These are phyloP conservation scores for Ommatoiulus sabulosus DNA, from an alignment of 2,888 invertebrate species.

Conservation along the genomic window DNA sequence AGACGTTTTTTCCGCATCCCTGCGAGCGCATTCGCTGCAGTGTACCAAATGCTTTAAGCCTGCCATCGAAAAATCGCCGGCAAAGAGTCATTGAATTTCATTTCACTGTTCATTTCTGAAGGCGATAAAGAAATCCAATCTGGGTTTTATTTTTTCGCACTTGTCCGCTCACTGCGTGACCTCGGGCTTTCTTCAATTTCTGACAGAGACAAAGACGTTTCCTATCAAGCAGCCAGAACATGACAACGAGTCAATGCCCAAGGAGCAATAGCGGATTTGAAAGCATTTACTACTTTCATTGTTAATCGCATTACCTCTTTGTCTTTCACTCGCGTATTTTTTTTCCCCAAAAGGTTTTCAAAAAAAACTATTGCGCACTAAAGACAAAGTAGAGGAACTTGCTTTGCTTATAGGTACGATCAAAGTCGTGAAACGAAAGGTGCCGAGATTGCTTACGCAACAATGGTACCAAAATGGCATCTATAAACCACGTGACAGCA, in stretches of 20 bases:
- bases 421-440: too few relatives aligned
- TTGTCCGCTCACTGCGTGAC: slow-evolving; percentile 22
- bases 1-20: not conserved
- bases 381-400: not conserved
- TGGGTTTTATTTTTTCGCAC: slow-evolving; percentile 42
- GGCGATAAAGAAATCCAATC: slow-evolving; percentile 48
- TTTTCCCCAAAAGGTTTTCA: not conserved
- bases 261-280: not conserved
- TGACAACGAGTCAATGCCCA: slow-evolving; percentile 27
- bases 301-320: slow-evolving; percentile 44
- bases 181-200: slow-evolving; percentile 38
- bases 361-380: not conserved
- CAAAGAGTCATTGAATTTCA: slow-evolving; percentile 36
- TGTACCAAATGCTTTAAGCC: not conserved
- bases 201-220: not conserved
- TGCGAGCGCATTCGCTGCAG: not conserved
- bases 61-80: not conserved
- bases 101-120: slow-evolving; percentile 41
- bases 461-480: too few relatives aligned
- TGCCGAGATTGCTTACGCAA: too few relatives aligned
- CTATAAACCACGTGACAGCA: too few relatives aligned
- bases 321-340: not conserved
- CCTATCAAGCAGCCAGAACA: not conserved
- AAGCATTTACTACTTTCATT: slow-evolving; percentile 46
- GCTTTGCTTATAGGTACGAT: too few relatives aligned